Base-by-base conservation (phyloP, 92 coral and sea anemone genomes). In the Porites cylindrica region DNA sequence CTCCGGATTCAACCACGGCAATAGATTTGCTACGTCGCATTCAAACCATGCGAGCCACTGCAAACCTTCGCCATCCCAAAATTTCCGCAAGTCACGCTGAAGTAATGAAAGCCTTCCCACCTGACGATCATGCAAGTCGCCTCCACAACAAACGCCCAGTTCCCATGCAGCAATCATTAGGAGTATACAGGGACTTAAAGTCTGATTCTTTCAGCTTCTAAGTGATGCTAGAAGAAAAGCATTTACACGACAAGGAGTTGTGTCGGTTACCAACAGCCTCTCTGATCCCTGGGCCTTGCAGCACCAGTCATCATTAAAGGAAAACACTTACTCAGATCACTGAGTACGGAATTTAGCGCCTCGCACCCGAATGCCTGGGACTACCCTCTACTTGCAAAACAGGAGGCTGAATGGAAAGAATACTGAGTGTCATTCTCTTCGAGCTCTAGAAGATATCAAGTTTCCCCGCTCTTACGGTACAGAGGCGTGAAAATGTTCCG, bases 61-160 rank as follows among this genome's bases (percentile, higher is more conserved):
- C 92, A 9, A 92, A 89, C 84, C 66, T 92, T 43, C 91, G 93
- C 10, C 90, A 89, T 0, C 95, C 85, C 32, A 89, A 89, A 80
- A 70, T 92, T 14, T 88, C 84, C 1, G 82, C 93, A 17, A 92
- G 84, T 70, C 69, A 75, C 51, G 63, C 70, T 8, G 86, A 85
- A 24, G 94, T 91, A 8, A 59, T 85, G 85, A 64, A 60, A 29
- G 92, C 92, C 4, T 91, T 91, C 67, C 80, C 92, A 1, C 11
- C 70, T 2, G 82, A 80, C n/a, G 94, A 91, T 75, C 76, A 87
- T n/a, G 91, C 92, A 7, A 80, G 62, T 14, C 81, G 70, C 69
- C 87, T 92, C 62, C 88, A 56, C 38, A 86, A 67, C 70, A 51
- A 78, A n/a, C 84, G 73, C 26, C 52, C 79, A 52, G 58, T 89